Base-by-base conservation (phyloP, 2,888 invertebrate species). In the Synergus laeviventris region DNA sequence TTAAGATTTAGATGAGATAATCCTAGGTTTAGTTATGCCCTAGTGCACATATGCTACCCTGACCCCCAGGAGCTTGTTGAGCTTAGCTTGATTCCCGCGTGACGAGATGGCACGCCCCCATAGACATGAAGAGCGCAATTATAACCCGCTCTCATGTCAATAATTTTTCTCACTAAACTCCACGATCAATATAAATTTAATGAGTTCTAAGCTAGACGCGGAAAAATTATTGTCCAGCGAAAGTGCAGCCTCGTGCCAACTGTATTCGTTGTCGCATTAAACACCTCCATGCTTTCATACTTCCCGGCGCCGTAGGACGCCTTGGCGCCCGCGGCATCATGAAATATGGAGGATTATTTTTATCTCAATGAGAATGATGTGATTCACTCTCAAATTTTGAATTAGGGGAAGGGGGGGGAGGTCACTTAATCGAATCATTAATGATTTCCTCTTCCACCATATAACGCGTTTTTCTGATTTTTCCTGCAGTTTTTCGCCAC, bases 31-130 rank as follows among this genome's bases (percentile, higher is more conserved):
- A 78, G 77, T 60, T 73, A 81, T 78, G 86, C 81, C 86, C 82
- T 85, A 81, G 11, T 56, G 64, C 49, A 77, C 83, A 88, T n/a
- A n/a, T 89, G 88, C 82, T 88, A 81, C 79, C 88, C 88, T 87
- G 84, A 75, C 77, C 82, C 78, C 66, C 42, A 76, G 81, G 87
- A 87, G 86, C 87, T 87, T 84, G 86, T 86, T 87, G 86, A 87
- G 87, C 87, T 88, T 88, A 87, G 87, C 87, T 87, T 88, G 88
- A 88, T 88, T 86, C 84, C 84, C 85, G 81, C 82, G 81, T 89
- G 88, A 88, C 86, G 85, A 78, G 83, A 83, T 84, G 85, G 85
- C 85, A 85, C 86, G 82, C 80, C 83, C 80, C 76, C 80, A 78
- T 83, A 76, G 81, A 82, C 79, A 31, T 61, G 36, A 73, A 75